Evolutionary conservation across 2,797 vertebrate species (phyloP).

Genomic region (Tokudaia tokunoshimensis): DNA sequence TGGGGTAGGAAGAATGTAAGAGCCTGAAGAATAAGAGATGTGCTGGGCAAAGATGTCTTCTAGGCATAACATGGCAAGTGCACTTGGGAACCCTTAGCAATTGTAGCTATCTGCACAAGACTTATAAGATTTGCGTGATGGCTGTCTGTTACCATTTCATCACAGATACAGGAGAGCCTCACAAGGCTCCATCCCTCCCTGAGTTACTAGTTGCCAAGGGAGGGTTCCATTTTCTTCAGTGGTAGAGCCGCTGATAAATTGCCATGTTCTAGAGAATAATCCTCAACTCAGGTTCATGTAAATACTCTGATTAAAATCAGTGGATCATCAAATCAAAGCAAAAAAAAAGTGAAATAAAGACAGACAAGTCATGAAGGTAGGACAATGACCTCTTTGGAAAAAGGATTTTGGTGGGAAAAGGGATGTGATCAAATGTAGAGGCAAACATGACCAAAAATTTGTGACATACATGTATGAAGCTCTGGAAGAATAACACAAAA

Average conservation of each 20-base stretch:
- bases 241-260: neutral
- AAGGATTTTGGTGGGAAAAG: neutral
- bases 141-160: neutral
- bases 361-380: neutral
- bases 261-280: neutral
- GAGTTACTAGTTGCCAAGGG: neutral
- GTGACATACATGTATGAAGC: neutral
- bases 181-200: fast-evolving
- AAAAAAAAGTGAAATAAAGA: neutral
- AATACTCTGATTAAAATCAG: neutral
- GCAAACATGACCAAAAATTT: neutral
- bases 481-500: neutral
- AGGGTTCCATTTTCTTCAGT: neutral
- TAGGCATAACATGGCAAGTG: neutral
- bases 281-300: neutral
- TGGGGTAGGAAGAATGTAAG: no score
- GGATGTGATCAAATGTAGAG: neutral
- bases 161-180: no score
- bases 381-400: neutral
- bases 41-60: neutral
- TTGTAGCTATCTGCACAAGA: neutral
- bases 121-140: neutral
- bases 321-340: neutral
- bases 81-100: neutral
- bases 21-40: neutral